These are phyloP conservation scores for Chionis minor DNA, from an alignment of 2,113 vertebrate species.

Conservation along the genomic window DNA sequence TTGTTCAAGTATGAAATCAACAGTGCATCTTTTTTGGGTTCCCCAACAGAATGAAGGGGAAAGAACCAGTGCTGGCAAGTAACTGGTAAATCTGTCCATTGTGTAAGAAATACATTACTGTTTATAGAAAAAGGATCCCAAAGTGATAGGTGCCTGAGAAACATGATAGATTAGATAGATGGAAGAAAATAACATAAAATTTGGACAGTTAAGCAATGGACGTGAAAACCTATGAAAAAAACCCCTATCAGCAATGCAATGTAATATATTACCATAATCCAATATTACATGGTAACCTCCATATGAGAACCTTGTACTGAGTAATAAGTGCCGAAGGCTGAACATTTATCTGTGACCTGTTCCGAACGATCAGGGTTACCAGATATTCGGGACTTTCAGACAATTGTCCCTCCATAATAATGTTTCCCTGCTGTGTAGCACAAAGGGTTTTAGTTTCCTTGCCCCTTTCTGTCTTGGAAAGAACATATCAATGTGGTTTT, in stretches of 20 bases:
- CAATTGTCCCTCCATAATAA: not conserved
- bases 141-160: not conserved
- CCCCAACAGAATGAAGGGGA: not conserved
- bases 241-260: not conserved
- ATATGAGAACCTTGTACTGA: conserved; percentile 28
- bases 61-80: not conserved
- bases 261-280: not conserved
- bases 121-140: not conserved
- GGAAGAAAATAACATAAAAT: not conserved
- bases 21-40: not conserved
- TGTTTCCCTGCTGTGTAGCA: not conserved
- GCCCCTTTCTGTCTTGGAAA: not conserved
- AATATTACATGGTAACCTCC: not conserved
- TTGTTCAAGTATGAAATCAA: not conserved
- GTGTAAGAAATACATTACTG: not conserved
- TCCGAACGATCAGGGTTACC: not conserved
- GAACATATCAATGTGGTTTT: not conserved
- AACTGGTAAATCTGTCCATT: not conserved
- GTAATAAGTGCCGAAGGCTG: conserved; percentile 19
- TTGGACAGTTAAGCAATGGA: not conserved
- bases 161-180: not conserved
- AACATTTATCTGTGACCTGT: conserved; percentile 27
- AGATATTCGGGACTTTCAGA: not conserved
- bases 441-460: not conserved
- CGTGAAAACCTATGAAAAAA: not conserved